Percentiles rank a stretch among this genome's conserved stretches.
Evolutionary conservation across 2,113 vertebrate genomes (phyloP).

Genomic region (Nannobrachium achirus): DNA sequence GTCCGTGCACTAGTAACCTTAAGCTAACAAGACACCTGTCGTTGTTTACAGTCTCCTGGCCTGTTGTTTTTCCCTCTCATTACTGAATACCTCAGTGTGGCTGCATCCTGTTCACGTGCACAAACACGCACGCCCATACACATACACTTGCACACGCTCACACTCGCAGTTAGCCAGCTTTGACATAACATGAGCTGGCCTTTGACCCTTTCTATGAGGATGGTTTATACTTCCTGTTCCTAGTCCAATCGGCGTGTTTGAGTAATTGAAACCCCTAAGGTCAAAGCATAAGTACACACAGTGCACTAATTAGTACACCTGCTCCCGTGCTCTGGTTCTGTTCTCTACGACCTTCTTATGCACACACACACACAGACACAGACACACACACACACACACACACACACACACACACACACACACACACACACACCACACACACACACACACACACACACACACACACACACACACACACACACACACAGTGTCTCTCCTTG

Average conservation of each 20-base stretch:
- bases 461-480: no score
- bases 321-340: conserved; percentile 1
- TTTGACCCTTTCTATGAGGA: conserved; percentile 54
- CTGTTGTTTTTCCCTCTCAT: conserved; percentile 73
- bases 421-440: no score
- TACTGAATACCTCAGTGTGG: conserved; percentile 65
- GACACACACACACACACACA: no score
- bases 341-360: no score
- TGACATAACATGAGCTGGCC: conserved; percentile 58
- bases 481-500: no score
- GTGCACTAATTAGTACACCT: conserved; percentile 49
- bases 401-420: no score
- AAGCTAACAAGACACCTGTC: conserved; percentile 70
- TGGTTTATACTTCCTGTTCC: conserved; percentile 65
- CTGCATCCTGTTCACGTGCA: conserved; percentile 46
- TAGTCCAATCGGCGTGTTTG: conserved; percentile 55
- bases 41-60: conserved; percentile 62
- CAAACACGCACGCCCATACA: conserved; percentile 13
- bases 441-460: no score
- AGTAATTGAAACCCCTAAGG: conserved; percentile 55
- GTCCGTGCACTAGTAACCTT: conserved; percentile 36
- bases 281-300: conserved; percentile 45
- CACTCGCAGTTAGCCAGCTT: conserved; percentile 40
- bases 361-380: no score
- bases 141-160: conserved; percentile 8